Base-by-base conservation (phyloP, 2,888 invertebrate species). In the Axea sp. region DNA sequence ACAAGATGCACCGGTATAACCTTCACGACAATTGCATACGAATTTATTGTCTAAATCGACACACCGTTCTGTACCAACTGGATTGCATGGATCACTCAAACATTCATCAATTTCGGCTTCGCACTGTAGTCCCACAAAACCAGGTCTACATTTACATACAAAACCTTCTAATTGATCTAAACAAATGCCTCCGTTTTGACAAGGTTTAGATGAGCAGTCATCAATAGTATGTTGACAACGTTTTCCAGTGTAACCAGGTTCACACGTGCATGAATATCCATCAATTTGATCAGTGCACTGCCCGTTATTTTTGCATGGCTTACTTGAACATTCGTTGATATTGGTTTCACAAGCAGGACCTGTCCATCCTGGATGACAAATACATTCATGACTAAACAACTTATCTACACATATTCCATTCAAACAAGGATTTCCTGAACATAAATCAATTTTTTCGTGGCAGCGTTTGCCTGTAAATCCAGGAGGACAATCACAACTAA, bases 391-490 rank as follows among this genome's bases (percentile, higher is more conserved):
- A 39, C 92, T 91, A 87, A 95, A 96, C 0, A 97, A 90, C 80
- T 93, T 94, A 84, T 98, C 98, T 0, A 96, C 93, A 84, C 98
- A 98, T 30, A 96, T 91, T 7, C 98, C 98, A 84, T 99, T 96
- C 81, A 94, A 92, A 88, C 99, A 99, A 0, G 98, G 98, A 81
- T 92, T 93, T 49, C 93, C 93, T 0, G 93, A 91, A 85, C 99
- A 99, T 1, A 98, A 90, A 83, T 99, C 95, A 55, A 98, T 95
- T 86, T 99, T 98, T 79, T 94, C 93, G 81, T 99, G 96, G 83
- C 99, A 99, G 26, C 98, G 92, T 88, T 97, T 97, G 28, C 99
- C 99, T 6, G 95, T 94, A 84, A 98, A 99, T 26, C 99, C 99
- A 28, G 94, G 91, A 2, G 97, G 96, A 88, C 99, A 99, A 4